Base-by-base conservation (phyloP, 1,140 invertebrate species). In the Helicorthomorpha holstii region DNA sequence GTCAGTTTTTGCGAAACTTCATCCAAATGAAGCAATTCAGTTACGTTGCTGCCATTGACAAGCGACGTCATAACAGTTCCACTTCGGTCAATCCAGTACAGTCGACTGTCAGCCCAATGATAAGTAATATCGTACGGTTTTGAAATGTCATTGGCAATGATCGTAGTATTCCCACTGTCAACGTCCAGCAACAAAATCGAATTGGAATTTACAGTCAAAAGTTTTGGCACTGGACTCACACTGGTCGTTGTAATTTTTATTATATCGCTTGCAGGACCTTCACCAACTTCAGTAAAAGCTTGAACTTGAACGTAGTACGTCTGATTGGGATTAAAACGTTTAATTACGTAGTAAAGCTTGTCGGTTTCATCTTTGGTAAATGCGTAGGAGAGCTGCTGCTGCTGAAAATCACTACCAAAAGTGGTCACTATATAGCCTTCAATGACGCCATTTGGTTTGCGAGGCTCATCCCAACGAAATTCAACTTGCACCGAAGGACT, bases 71-170 rank as follows among this genome's bases (percentile, higher is more conserved):
- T 77, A 38, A 90, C 64, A 63, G 86, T 80, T 50, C 81, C 76
- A 58, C 81, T 76, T 58, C 85, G 79, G 58, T 89, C 84, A 2
- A 90, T 76, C 85, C 86, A 92, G 56, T 81, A 86, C 7, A 88
- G 69, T 38, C 78, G 75, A 49, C 78, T 73, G 62, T 90, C 85
- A 47, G 74, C 55, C 4, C 61, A 60, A 19, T 70, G 58, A 53
- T 64, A 71, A 3, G 63, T 62, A 21, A 67, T 50, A 14, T 66
- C 61, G 0, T 60, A 49, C 1, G 65, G 61, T 24, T 63, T 57
- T 1, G 59, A 52, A 14, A 60, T 38, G 12, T 67, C 63, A 3
- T 57, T 61, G 21, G 65, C 63, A 12, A 54, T 68, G 53, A 60
- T 73, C 1, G 68, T 66, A 14, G 75, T 68, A 7, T 76, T 54